These are phyloP conservation scores for Clytia hemisphaerica DNA, from an alignment of 30 jellyfish, hydroid and myxozoan species.

Conservation along the genomic window DNA sequence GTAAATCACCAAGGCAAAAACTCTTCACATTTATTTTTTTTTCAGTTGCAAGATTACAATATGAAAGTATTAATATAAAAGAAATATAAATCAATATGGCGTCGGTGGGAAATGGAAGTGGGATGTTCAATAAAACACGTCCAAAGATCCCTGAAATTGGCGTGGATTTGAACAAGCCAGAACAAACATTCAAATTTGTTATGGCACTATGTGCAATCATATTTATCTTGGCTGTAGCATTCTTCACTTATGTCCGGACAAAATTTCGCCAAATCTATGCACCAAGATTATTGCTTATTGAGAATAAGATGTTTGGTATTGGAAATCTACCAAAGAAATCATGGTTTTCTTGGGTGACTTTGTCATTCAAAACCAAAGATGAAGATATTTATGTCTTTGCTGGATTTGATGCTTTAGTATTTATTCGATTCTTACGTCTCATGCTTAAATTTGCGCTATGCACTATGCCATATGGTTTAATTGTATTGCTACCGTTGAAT, in stretches of 20 bases:
- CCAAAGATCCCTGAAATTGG: constrained; percentile 24
- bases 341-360: constrained; percentile 74
- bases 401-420: constrained; percentile 92
- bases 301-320: constrained; percentile 46
- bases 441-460: constrained; percentile 53
- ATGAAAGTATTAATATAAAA: too few species aligned
- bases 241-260: constrained; percentile 64
- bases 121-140: too few species aligned
- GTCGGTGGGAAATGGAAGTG: too few species aligned
- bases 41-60: too few species aligned
- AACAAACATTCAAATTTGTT: constrained; percentile 54
- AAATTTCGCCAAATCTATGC: constrained; percentile 64
- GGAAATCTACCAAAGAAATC: constrained; percentile 55
- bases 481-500: constrained; percentile 77
- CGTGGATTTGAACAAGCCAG: constrained; percentile 62
- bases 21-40: too few species aligned
- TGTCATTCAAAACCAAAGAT: constrained; percentile 66
- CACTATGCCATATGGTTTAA: constrained; percentile 79
- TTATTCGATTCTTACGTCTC: constrained; percentile 61
- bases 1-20: too few species aligned
- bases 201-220: constrained; percentile 31
- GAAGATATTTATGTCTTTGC: constrained; percentile 74
- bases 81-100: too few species aligned
- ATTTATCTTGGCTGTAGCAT: constrained; percentile 35
- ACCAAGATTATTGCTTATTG: constrained; percentile 73